Evolutionary conservation across 2,113 vertebrate genomes (phyloP).

Genomic region (Neopipo cinnamomea): DNA sequence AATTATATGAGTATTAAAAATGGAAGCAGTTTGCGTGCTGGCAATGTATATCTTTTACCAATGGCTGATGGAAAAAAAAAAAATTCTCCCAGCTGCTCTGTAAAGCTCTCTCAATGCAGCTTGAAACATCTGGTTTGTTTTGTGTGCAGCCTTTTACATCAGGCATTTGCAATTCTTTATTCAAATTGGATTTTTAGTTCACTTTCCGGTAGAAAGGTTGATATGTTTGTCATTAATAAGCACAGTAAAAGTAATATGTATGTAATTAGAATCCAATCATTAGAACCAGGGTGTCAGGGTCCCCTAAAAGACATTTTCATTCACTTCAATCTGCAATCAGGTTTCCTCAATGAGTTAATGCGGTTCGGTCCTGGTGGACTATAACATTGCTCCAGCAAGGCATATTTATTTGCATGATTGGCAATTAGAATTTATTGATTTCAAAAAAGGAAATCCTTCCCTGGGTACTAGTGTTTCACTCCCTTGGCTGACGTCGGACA

Average conservation of each 20-base stretch:
- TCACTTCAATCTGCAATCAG: slow-evolving; percentile 7
- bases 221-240: slow-evolving; percentile 58
- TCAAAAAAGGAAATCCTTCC: slow-evolving; percentile 65
- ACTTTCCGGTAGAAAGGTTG: slow-evolving; percentile 64
- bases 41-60: slow-evolving; percentile 65
- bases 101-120: slow-evolving; percentile 63
- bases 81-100: slow-evolving; percentile 69
- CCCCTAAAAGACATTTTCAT: slow-evolving; percentile 23
- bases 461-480: slow-evolving; percentile 50
- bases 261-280: slow-evolving; percentile 37
- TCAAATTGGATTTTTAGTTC: slow-evolving; percentile 81
- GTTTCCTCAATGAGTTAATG: slow-evolving; percentile 53
- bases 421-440: slow-evolving; percentile 70
- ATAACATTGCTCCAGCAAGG: slow-evolving; percentile 34
- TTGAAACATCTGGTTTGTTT: slow-evolving; percentile 80
- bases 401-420: slow-evolving; percentile 67
- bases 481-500: slow-evolving; percentile 25
- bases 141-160: slow-evolving; percentile 53
- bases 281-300: not conserved
- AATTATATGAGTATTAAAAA: slow-evolving; percentile 70
- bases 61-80: slow-evolving; percentile 66
- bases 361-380: not conserved
- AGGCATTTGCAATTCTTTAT: slow-evolving; percentile 71
- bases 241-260: slow-evolving; percentile 2
- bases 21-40: slow-evolving; percentile 52